phyloP scores from a whole-genome alignment of 2,797 vertebrate species.

The Hipposideros larvatus region DNA sequence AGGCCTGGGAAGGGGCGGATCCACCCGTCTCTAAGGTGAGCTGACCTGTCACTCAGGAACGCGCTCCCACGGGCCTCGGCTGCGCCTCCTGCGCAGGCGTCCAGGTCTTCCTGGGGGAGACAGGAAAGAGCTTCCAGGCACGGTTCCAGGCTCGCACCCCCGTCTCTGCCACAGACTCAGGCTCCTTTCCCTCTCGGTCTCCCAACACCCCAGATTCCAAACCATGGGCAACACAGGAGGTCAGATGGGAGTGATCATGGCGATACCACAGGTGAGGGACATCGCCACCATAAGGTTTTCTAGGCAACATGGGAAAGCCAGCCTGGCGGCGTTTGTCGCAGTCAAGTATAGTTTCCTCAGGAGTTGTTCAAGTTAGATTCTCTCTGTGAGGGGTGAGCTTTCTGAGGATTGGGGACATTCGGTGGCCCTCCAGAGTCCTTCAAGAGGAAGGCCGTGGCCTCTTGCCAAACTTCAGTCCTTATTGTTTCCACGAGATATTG shows the following conservation, averaged over 20 bases:
- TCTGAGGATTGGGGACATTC: background rate
- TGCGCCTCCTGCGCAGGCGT: accelerated
- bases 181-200: too few species aligned
- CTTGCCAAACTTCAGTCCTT: background rate
- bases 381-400: background rate
- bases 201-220: background rate
- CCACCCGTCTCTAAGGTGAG: background rate
- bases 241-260: background rate
- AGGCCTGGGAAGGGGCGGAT: constrained; percentile 27
- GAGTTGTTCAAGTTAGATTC: background rate
- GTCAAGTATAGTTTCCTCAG: background rate
- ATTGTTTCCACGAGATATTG: background rate
- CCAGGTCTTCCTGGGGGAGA: background rate
- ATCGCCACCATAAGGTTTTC: background rate
- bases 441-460: background rate
- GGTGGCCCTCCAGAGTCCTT: background rate
- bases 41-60: background rate
- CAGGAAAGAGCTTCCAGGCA: background rate
- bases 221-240: background rate
- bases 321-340: background rate
- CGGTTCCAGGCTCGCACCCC: background rate
- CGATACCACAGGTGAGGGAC: background rate
- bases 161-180: background rate
- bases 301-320: background rate
- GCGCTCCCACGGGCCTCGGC: background rate